These are phyloP conservation scores for Hyles vespertilio DNA, from an alignment of 1,140 invertebrate genomes.

Conservation along the genomic window DNA sequence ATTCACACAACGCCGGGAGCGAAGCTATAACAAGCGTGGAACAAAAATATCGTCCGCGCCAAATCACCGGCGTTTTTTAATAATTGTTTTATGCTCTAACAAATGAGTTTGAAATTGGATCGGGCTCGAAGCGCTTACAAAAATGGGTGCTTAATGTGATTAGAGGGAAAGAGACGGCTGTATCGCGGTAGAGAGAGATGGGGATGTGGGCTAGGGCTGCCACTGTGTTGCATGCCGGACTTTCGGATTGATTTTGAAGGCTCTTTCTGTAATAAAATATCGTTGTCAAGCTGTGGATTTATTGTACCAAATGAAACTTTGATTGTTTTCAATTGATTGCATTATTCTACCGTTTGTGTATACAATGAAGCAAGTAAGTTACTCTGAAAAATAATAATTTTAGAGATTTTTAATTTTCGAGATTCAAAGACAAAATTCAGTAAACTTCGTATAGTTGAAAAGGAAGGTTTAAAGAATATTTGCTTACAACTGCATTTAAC, in stretches of 20 bases:
- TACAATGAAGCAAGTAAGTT: no score
- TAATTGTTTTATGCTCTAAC: constrained; percentile 74
- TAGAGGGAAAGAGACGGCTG: constrained; percentile 47
- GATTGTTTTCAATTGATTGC: no score
- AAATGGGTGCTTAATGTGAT: constrained; percentile 72
- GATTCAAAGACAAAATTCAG: no score
- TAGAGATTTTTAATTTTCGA: no score
- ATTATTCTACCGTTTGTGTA: no score
- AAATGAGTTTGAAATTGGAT: constrained; percentile 75
- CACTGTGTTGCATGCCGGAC: not conserved
- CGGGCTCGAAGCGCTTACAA: constrained; percentile 69
- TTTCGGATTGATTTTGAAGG: not conserved
- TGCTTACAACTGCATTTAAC: no score
- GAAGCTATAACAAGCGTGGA: not conserved
- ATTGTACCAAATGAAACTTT: no score
- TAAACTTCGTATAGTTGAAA: no score
- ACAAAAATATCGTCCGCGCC: constrained; percentile 22
- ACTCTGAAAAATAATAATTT: no score
- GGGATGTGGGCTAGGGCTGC: constrained; percentile 3
- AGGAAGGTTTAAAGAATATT: no score
- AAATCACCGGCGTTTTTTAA: constrained; percentile 73
- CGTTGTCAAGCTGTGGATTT: no score
- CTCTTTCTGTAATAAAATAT: no score
- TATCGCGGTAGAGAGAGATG: constrained; percentile 23
- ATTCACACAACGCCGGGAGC: not conserved